Conservation (phyloP, 2,888 invertebrate species). For the Sesamia inferens region DNA sequence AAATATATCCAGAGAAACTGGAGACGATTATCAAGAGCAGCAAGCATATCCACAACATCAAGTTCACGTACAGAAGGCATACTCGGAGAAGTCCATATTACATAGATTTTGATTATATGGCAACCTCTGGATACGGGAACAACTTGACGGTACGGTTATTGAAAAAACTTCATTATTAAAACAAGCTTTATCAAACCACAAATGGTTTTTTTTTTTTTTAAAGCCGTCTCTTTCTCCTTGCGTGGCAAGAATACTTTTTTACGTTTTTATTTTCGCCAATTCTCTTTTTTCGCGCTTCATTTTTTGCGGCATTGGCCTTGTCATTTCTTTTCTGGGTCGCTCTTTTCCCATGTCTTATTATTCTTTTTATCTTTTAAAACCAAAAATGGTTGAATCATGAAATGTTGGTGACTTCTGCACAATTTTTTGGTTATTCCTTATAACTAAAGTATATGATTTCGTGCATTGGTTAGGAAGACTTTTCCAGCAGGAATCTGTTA, state of each 20-base stretch:
- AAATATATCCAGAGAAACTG: constrained; percentile 39
- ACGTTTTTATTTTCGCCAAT: no score
- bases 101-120: constrained; percentile 31
- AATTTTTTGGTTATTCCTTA: background rate
- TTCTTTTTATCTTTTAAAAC: no score
- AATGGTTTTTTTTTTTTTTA: no score
- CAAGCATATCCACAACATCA: constrained; percentile 35
- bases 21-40: constrained; percentile 15
- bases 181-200: background rate
- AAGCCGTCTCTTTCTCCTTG: no score
- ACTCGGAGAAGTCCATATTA: constrained; percentile 37
- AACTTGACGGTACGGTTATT: constrained; percentile 28
- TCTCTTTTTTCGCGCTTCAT: no score
- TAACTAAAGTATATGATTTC: background rate
- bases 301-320: no score
- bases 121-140: constrained; percentile 33
- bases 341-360: no score
- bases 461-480: background rate
- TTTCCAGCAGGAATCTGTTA: background rate
- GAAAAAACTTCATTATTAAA: background rate
- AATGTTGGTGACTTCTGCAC: no score
- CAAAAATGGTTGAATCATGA: no score
- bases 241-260: no score
- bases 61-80: constrained; percentile 24
- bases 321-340: no score